Evolutionary conservation across 2,888 invertebrate genomes (phyloP), one percentile per base, ranked within the genome.

Genomic region (Anaspis maculata): DNA sequence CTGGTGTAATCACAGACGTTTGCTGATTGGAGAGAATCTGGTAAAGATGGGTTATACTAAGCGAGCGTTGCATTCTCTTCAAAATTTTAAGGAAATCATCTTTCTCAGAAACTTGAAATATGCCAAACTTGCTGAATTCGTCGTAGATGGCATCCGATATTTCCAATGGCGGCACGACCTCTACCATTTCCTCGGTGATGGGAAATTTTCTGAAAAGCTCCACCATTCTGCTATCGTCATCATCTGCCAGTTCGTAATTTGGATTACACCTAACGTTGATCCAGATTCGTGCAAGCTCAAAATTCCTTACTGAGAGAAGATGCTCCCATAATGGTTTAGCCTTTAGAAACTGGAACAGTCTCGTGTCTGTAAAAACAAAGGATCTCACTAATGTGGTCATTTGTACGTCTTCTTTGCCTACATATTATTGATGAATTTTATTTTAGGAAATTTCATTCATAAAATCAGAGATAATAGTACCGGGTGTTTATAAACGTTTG

Each of bases 71-170:
- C 27, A 83, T 61, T 50, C 84, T 71, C 2, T 69, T 63, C 44
- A 85, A 62, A 27, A 79, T 70, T 49, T 67, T 61, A 41, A 69
- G 63, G 19, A 79, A 57, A 54, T 77, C 65, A 7, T 62, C 61
- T 15, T 64, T 62, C 56, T 85, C 84, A 32, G 67, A 64, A 9
- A 69, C 63, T 38, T 72, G 70, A 32, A 83, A 77, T 47, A 80
- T 69, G 1, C 83, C 83, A 47, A 75, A 78, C 30, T 73, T 71
- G 36, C 71, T 68, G 3, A 81, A 57, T 33, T 75, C 72, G 51
- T 78, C 76, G 41, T 77, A 71, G 42, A 77, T 66, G 41, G 71
- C 66, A 56, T 77, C 66, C 56, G 72, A 73, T 9, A 72, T 69
- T 53, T 76, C 66, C 69, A 70, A 43, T 72, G 72, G 37, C 27